Percentiles rank a stretch among this genome's conserved stretches.
Conservation (phyloP, 2,113 vertebrate genomes). For the Chloropsis cyanopogon region DNA sequence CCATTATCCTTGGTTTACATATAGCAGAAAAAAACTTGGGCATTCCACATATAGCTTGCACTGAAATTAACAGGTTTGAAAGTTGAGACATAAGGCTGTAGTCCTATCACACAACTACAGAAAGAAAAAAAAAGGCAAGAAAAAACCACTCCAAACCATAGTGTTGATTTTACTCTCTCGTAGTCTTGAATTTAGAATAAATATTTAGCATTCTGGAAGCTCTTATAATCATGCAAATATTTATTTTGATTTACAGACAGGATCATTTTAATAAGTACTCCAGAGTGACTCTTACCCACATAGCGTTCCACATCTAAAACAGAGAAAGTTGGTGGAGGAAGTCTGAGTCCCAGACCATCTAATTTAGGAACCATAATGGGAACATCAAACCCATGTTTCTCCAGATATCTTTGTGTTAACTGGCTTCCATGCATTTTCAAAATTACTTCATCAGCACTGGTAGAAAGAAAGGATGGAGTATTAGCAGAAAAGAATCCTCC, state of each 20-base stretch:
- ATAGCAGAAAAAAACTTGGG: neutral
- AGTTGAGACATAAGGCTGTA: neutral
- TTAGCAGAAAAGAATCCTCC: neutral
- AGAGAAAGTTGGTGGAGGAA: conserved; percentile 86
- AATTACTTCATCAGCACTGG: conserved; percentile 90
- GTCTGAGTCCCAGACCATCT: conserved; percentile 91
- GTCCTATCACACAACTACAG: neutral
- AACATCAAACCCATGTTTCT: conserved; percentile 91
- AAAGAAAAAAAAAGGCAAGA: neutral
- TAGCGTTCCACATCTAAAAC: conserved; percentile 93
- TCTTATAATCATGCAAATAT: neutral
- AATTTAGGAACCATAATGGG: conserved; percentile 87
- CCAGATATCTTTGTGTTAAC: conserved; percentile 89
- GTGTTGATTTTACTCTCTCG: neutral
- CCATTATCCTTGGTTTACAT: neutral
- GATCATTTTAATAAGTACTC: neutral
- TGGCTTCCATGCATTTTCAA: conserved; percentile 90
- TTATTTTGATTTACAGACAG: neutral
- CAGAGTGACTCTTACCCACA: conserved; percentile 84
- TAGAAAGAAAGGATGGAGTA: neutral
- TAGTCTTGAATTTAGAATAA: neutral
- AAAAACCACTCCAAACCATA: neutral
- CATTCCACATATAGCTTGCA: neutral
- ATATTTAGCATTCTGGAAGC: neutral
- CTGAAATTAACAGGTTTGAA: neutral